Evolutionary conservation across 2,113 vertebrate genomes (phyloP).

Genomic region (Lepisosteus oculatus): DNA sequence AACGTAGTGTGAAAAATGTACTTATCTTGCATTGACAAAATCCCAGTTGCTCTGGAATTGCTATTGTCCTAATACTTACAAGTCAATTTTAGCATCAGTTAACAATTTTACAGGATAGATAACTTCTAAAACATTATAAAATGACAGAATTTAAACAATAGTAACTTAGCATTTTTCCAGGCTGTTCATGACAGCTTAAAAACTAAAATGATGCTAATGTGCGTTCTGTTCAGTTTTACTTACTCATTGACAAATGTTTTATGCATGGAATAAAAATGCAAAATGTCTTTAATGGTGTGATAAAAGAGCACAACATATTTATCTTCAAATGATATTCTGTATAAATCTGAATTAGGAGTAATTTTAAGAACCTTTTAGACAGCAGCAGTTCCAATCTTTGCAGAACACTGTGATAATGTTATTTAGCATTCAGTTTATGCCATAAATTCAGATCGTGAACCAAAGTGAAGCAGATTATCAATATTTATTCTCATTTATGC

Average conservation of each 20-base stretch:
- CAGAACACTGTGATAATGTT: not conserved
- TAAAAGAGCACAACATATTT: conserved; percentile 87
- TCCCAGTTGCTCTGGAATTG: conserved; percentile 83
- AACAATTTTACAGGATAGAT: conserved; percentile 88
- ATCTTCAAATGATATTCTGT: conserved; percentile 77
- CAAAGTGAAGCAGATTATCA: not conserved
- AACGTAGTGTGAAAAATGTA: conserved; percentile 83
- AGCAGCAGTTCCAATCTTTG: not conserved
- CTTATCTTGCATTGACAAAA: conserved; percentile 86
- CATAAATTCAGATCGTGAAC: not conserved
- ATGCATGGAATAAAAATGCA: conserved; percentile 81
- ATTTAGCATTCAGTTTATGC: not conserved
- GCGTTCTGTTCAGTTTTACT: conserved; percentile 77
- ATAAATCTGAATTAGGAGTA: conserved; percentile 81
- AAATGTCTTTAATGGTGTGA: conserved; percentile 82
- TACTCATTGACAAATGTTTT: conserved; percentile 77
- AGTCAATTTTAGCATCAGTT: conserved; percentile 87
- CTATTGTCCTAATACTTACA: conserved; percentile 92
- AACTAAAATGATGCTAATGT: conserved; percentile 90
- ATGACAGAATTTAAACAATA: conserved; percentile 90
- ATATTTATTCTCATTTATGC: not conserved
- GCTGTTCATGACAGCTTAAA: conserved; percentile 86
- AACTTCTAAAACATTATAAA: conserved; percentile 86
- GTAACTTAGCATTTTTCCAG: conserved; percentile 82
- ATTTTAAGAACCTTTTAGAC: conserved; percentile 48